A percentile compares a stretch with the other conserved stretches of the same genome.
These are phyloP conservation scores for Orthosia gracilis DNA, from an alignment of 2,888 invertebrate species.

Conservation along the genomic window DNA sequence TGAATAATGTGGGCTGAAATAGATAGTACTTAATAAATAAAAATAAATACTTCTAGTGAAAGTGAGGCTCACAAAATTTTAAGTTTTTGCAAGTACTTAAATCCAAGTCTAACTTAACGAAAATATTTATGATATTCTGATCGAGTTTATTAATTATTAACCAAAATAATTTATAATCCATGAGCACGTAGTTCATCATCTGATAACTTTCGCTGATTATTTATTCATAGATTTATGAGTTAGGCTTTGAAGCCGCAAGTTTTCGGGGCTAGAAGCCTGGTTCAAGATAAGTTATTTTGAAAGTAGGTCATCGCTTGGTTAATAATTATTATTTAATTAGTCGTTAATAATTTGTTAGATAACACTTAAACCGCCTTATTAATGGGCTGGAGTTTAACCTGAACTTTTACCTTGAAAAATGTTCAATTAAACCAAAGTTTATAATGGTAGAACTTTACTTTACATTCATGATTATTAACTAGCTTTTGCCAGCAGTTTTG, in stretches of 20 bases:
- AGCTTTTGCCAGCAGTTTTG: neutral
- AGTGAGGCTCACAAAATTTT: too few species aligned
- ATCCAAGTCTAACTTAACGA: neutral
- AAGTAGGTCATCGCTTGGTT: slow-evolving; percentile 6
- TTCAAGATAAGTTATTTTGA: slow-evolving; percentile 16
- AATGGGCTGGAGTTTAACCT: neutral
- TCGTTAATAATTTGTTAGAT: slow-evolving; percentile 4
- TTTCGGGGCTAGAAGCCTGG: slow-evolving; percentile 22
- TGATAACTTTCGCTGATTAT: slow-evolving; percentile 36
- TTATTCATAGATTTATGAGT: slow-evolving; percentile 47
- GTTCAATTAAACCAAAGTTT: neutral
- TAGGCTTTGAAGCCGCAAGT: slow-evolving; percentile 30
- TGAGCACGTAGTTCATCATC: slow-evolving; percentile 20
- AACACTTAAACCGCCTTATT: slow-evolving; percentile 6
- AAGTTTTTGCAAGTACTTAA: neutral
- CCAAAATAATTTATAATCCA: slow-evolving; percentile 22
- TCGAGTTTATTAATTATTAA: slow-evolving; percentile 15
- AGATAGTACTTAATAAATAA: too few species aligned
- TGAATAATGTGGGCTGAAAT: too few species aligned
- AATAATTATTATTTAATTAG: slow-evolving; percentile 21
- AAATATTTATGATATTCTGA: slow-evolving; percentile 5
- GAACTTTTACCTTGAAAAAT: neutral
- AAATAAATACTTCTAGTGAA: too few species aligned
- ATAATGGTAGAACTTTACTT: neutral
- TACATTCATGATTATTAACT: neutral